Conservation (phyloP, 2,888 invertebrate species). For the Heliconius hortense region DNA sequence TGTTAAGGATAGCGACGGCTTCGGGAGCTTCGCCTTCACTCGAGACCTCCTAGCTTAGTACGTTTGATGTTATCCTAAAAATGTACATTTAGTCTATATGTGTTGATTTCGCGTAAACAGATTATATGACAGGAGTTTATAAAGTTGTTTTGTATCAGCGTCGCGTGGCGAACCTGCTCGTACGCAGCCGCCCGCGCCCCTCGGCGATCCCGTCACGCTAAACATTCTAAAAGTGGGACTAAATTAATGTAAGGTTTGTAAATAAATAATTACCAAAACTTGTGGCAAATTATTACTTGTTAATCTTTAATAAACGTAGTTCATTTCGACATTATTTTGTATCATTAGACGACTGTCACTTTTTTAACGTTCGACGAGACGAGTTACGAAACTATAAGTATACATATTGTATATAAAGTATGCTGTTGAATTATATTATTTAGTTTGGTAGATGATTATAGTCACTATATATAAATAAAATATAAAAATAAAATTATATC, state of each 20-base stretch:
- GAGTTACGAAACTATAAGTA: slow-evolving; percentile 65
- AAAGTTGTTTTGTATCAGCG: neutral
- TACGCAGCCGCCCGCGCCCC: neutral
- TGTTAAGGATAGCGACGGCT: slow-evolving; percentile 38
- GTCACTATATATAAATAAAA: slow-evolving; percentile 78
- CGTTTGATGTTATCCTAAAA: slow-evolving; percentile 19
- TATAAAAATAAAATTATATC: slow-evolving; percentile 78
- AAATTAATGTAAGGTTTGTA: slow-evolving; percentile 79
- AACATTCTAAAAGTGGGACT: slow-evolving; percentile 79
- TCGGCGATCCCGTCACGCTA: slow-evolving; percentile 39
- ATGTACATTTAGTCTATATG: slow-evolving; percentile 11
- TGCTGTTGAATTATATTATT: slow-evolving; percentile 81
- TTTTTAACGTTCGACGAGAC: slow-evolving; percentile 59
- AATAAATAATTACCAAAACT: slow-evolving; percentile 73
- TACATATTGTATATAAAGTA: slow-evolving; percentile 80
- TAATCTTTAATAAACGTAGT: slow-evolving; percentile 69
- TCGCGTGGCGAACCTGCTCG: neutral
- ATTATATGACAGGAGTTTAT: slow-evolving; percentile 1
- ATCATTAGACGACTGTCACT: slow-evolving; percentile 63
- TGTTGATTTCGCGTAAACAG: slow-evolving; percentile 12
- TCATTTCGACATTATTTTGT: slow-evolving; percentile 70
- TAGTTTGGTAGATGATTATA: slow-evolving; percentile 81
- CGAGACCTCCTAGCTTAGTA: slow-evolving; percentile 14
- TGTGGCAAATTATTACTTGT: slow-evolving; percentile 80
- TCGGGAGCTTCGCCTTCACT: slow-evolving; percentile 14